Evolutionary conservation across 2,888 invertebrate species (phyloP).

Genomic region (Drosophila pseudotalamancana): DNA sequence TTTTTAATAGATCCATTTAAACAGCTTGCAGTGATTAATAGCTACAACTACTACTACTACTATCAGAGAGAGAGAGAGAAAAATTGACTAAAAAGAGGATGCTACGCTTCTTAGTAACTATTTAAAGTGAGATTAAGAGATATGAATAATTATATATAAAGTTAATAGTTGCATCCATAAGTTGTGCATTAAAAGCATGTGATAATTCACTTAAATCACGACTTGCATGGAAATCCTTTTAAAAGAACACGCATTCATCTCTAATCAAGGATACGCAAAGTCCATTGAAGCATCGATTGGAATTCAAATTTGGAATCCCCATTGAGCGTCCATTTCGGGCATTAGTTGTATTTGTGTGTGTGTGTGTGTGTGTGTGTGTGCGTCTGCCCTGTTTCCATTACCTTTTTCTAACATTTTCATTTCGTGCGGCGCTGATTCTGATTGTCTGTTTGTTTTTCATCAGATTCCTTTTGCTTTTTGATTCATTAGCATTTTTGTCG

Average conservation of each 20-base stretch:
- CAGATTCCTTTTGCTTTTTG: conserved; percentile 52
- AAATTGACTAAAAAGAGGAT: too few species aligned
- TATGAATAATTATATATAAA: too few species aligned
- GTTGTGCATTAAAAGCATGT: too few species aligned
- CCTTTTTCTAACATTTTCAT: conserved; percentile 41
- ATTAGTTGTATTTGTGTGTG: not conserved
- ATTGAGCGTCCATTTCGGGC: conserved; percentile 24
- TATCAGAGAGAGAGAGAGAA: too few species aligned
- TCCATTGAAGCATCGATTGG: conserved; percentile 15
- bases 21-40: too few species aligned
- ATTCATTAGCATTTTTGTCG: conserved; percentile 77
- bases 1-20: too few species aligned
- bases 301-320: conserved; percentile 29
- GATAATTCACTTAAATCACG: not conserved
- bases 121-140: too few species aligned
- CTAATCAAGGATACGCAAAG: conserved; percentile 13
- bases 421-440: conserved; percentile 34
- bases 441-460: conserved; percentile 74
- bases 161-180: too few species aligned
- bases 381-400: conserved; percentile 17
- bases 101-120: too few species aligned
- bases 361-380: not conserved
- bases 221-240: not conserved
- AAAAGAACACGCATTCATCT: conserved; percentile 2
- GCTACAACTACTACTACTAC: too few species aligned